Evolutionary conservation across 1,140 invertebrate genomes (phyloP).

Genomic region (Mercenaria mercenaria): DNA sequence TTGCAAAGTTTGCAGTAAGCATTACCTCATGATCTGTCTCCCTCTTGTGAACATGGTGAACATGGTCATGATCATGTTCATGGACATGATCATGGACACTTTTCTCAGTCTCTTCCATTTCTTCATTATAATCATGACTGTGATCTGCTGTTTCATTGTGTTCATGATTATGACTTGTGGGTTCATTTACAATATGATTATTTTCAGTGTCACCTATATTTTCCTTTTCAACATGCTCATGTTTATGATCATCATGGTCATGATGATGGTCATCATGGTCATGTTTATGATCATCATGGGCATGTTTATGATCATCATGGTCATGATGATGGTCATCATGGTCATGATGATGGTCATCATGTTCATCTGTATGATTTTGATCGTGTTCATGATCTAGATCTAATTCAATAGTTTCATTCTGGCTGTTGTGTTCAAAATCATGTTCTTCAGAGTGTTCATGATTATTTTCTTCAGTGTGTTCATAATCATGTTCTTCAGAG

Average conservation of each 20-base stretch:
- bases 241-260: too few species aligned
- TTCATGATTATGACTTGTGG: constrained; percentile 22
- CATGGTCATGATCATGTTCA: constrained; percentile 3
- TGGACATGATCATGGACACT: background rate
- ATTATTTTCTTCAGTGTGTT: constrained; percentile 16
- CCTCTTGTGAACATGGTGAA: background rate
- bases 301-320: background rate
- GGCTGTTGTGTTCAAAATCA: constrained; percentile 1
- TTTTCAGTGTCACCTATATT: too few species aligned
- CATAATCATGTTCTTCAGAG: constrained; percentile 21
- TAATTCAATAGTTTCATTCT: background rate
- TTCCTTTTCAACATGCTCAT: too few species aligned
- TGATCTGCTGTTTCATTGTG: background rate
- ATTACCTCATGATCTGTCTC: background rate
- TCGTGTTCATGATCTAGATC: background rate
- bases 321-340: background rate
- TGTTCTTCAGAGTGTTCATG: constrained; percentile 3
- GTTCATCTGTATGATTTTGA: background rate
- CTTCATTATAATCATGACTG: background rate
- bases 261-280: background rate
- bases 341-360: background rate
- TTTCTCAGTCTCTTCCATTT: background rate
- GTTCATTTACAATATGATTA: background rate
- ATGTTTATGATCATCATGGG: background rate
- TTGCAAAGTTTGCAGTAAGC: background rate